Evolutionary conservation across 2,888 invertebrate genomes (phyloP), one percentile per base, ranked within the genome.

Genomic region (Clitarchus hookeri): DNA sequence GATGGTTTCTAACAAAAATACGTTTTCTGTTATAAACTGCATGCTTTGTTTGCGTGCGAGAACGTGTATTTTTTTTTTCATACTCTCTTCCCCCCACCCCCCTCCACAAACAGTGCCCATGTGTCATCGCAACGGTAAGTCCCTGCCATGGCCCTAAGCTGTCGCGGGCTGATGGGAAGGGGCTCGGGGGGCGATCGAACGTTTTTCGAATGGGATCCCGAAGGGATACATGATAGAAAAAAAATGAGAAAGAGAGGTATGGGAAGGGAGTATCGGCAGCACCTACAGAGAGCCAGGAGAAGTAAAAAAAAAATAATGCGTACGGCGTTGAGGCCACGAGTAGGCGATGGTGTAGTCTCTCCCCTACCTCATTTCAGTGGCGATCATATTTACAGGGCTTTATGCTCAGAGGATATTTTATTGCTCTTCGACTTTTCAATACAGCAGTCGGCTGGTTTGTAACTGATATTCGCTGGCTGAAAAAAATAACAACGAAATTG

Each of bases 11-110:
- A 36, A 82, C 82, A 82, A 44, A 82, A 82, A 82, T 23, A 82
- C 19, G 19, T 27, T 82, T 82, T 82, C 36, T 82, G 82, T 82
- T 82, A 82, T 82, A 82, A 82, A 82, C 27, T 82, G 44, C 44
- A 27, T 6, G 27, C 82, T 82, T 82, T 82, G 82, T 82, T 65
- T 65, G 65, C n/a, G 65, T 65, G 65, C 19, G 65, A 82, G 36
- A 82, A 82, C 12, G 82, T 82, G 82, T 82, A 19, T 16, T 26
- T 44, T 44, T 82, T 27, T 82, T 82, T 82, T 16, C 25, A 25
- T 82, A 25, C 25, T 82, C 6, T 0, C 27, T 36, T 9, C n/a
- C 25, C 44, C 11, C 44, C 13, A 6, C 8, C 23, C 26, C 19
- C 25, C 9, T 8, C 25, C 78, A 6, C 82, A 4, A 27, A 8